Conservation (phyloP, 2,888 invertebrate species). For the Petrophora chlorosata region DNA sequence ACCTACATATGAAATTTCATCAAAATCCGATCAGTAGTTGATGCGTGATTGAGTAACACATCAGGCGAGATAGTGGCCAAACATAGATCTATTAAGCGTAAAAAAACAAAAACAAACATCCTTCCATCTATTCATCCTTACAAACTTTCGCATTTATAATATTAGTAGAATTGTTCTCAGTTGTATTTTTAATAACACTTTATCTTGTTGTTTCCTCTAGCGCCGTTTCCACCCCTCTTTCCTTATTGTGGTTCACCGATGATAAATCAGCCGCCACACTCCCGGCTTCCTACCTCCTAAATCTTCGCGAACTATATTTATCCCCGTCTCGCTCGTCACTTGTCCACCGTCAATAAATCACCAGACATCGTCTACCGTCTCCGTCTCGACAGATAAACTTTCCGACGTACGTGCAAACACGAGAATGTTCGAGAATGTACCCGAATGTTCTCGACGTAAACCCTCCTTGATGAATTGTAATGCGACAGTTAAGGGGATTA, state of each 20-base stretch:
- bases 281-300: constrained; percentile 5
- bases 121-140: too few species aligned
- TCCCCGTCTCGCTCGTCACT: constrained; percentile 33
- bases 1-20: too few species aligned
- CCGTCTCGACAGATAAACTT: constrained; percentile 47
- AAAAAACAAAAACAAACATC: too few species aligned
- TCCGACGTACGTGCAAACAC: constrained; percentile 54
- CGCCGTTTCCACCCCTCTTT: too few species aligned
- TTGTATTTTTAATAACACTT: too few species aligned
- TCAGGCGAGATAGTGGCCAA: too few species aligned
- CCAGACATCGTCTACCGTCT: constrained; percentile 41
- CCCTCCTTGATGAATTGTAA: constrained; percentile 47
- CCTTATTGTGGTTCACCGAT: not conserved
- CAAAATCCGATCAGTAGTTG: too few species aligned
- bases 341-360: constrained; percentile 48
- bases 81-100: too few species aligned
- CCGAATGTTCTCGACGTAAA: constrained; percentile 25
- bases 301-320: constrained; percentile 6
- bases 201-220: too few species aligned
- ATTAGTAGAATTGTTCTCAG: too few species aligned
- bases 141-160: too few species aligned
- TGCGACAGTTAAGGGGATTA: constrained; percentile 40
- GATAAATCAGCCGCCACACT: constrained; percentile 16
- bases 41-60: too few species aligned
- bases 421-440: constrained; percentile 33